Evolutionary conservation across 2,113 vertebrate genomes (phyloP).

Genomic region (Syngnathus floridae): DNA sequence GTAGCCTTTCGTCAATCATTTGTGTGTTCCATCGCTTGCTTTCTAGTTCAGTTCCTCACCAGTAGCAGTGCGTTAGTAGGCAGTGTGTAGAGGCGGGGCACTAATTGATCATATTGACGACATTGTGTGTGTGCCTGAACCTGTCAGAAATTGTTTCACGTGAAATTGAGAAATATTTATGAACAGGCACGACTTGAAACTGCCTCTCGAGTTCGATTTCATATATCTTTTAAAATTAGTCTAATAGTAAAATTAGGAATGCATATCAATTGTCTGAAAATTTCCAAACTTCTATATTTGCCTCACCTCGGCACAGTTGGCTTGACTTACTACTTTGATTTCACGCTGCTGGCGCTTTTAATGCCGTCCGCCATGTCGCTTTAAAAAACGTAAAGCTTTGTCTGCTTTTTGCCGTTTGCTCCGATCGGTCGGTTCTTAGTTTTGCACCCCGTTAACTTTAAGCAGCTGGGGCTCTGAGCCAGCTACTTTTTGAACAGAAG

Average conservation of each 20-base stretch:
- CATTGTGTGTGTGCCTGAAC: background rate
- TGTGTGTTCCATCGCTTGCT: slow-evolving; percentile 48
- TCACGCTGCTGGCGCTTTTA: slow-evolving; percentile 38
- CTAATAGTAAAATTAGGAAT: background rate
- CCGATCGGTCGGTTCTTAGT: slow-evolving; percentile 50
- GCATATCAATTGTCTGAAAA: slow-evolving; percentile 21
- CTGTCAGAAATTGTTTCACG: background rate
- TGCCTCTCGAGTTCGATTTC: background rate
- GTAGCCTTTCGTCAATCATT: slow-evolving; percentile 16
- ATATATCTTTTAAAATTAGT: background rate
- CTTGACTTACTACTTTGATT: slow-evolving; percentile 36
- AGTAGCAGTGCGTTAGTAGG: slow-evolving; percentile 47
- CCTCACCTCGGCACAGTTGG: slow-evolving; percentile 18
- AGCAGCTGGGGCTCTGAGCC: slow-evolving; percentile 24
- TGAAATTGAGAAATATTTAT: background rate
- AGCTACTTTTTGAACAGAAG: background rate
- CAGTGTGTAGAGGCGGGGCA: slow-evolving; percentile 45
- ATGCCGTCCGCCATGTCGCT: slow-evolving; percentile 32
- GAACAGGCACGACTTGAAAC: background rate
- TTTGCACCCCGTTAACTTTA: slow-evolving; percentile 56
- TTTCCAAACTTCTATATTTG: no score
- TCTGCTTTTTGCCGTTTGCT: slow-evolving; percentile 46
- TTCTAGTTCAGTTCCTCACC: slow-evolving; percentile 67
- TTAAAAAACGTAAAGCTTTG: slow-evolving; percentile 27
- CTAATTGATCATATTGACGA: slow-evolving; percentile 1